Conservation (phyloP, 2,888 invertebrate genomes). For the Agonopterix arenella region DNA sequence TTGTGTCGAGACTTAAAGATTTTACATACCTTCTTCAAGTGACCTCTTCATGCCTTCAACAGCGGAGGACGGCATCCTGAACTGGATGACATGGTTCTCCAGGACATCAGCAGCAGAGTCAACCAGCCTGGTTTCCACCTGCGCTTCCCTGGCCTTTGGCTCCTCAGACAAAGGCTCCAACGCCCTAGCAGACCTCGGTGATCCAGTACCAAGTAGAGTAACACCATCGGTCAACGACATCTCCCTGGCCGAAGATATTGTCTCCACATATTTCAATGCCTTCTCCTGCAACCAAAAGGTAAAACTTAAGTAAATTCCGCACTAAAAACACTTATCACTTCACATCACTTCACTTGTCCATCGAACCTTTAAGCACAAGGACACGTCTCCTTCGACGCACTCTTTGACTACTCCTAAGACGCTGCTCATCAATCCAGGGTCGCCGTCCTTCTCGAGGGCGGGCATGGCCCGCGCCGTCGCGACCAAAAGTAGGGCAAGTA, state of each 20-base stretch:
- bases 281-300: slow-evolving; percentile 79
- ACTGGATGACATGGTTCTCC: slow-evolving; percentile 87
- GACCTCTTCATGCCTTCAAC: slow-evolving; percentile 87
- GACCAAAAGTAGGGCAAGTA: slow-evolving; percentile 69
- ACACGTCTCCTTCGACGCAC: slow-evolving; percentile 82
- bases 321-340: slow-evolving; percentile 31
- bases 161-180: slow-evolving; percentile 83
- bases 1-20: too few species aligned
- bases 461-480: slow-evolving; percentile 69
- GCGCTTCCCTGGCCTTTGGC: slow-evolving; percentile 83
- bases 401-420: slow-evolving; percentile 82
- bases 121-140: slow-evolving; percentile 84
- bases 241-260: slow-evolving; percentile 69
- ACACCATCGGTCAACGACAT: slow-evolving; percentile 79
- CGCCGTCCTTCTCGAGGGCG: slow-evolving; percentile 68
- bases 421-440: slow-evolving; percentile 49
- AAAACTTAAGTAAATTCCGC: slow-evolving; percentile 38
- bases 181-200: slow-evolving; percentile 77
- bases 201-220: slow-evolving; percentile 64
- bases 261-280: slow-evolving; percentile 83
- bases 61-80: slow-evolving; percentile 85
- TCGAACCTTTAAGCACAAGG: slow-evolving; percentile 83
- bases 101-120: slow-evolving; percentile 87
- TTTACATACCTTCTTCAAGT: slow-evolving; percentile 84
- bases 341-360: slow-evolving; percentile 18